Evolutionary conservation across 2,888 invertebrate species (phyloP).

Genomic region (Platycheirus rosarum): DNA sequence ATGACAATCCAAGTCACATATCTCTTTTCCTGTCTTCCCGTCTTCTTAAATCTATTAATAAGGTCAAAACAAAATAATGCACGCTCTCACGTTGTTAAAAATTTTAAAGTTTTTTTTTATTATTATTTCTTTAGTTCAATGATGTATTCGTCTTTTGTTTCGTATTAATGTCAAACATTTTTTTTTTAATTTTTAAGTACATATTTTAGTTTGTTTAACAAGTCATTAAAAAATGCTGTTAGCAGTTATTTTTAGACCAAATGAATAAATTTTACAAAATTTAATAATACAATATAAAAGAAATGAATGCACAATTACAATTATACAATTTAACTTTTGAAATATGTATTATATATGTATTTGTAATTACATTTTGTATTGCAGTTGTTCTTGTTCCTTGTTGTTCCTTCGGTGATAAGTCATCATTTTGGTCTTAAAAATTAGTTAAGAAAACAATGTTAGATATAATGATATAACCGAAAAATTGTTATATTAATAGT

Average conservation of each 20-base stretch:
- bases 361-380: constrained; percentile 52
- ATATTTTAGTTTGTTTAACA: constrained; percentile 53
- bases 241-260: constrained; percentile 27
- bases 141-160: constrained; percentile 1
- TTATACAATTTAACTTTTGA: too few species aligned
- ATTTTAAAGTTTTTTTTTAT: constrained; percentile 16
- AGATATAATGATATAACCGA: constrained; percentile 6
- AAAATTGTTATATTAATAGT: constrained; percentile 18
- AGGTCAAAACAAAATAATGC: neutral
- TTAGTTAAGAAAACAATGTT: constrained; percentile 35
- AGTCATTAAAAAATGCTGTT: constrained; percentile 27
- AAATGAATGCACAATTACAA: constrained; percentile 33
- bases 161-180: constrained; percentile 53
- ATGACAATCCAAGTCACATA: too few species aligned
- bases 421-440: constrained; percentile 65
- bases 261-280: constrained; percentile 47
- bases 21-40: too few species aligned
- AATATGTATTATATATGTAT: neutral
- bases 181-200: constrained; percentile 36
- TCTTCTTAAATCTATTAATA: too few species aligned
- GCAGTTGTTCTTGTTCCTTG: constrained; percentile 53
- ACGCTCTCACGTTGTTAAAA: constrained; percentile 25
- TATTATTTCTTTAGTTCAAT: constrained; percentile 5
- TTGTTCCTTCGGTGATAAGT: constrained; percentile 34
- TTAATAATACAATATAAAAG: constrained; percentile 17